Evolutionary conservation across 1,140 invertebrate genomes (phyloP), one percentile per base, ranked within the genome.

Genomic region (Leptestheria dahalacensis): DNA sequence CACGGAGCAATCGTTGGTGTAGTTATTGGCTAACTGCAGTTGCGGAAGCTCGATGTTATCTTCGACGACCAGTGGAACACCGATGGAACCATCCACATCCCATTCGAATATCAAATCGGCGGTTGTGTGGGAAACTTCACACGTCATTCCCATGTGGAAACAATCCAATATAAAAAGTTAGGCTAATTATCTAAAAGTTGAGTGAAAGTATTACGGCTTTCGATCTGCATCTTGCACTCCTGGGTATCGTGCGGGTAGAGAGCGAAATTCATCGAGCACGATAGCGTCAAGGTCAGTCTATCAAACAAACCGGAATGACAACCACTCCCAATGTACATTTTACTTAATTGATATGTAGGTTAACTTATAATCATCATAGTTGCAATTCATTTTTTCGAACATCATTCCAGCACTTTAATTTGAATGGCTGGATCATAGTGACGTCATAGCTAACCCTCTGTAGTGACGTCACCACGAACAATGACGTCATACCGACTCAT

Each of bases 171-270:
- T n/a, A n/a, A n/a, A n/a, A n/a, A n/a, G n/a, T n/a, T n/a, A n/a
- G n/a, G n/a, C n/a, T n/a, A n/a, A n/a, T n/a, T n/a, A n/a, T n/a
- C n/a, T n/a, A n/a, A n/a, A n/a, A n/a, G 20, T n/a, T n/a, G 47
- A n/a, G 47, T n/a, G n/a, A 26, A 52, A 54, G 53, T 83, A 87
- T 88, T 73, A 91, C 87, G 71, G 69, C 87, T 91, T 69, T 91
- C 88, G 85, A 91, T 91, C 74, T 91, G 86, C 48, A 91, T 73
- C 72, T 88, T 89, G 70, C 88, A 91, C 70, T 90, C 86, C 72
- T 91, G 88, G 0, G 87, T 91, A 67, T 91, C 88, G 66, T 91
- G 88, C 1, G 88, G 88, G 69, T 91, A 91, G 58, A 89, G 88
- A 66, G 88, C 80, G 72, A 91, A 91, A 70, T 91, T 91, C 88